These are phyloP conservation scores for Euphonia xanthogaster DNA, from an alignment of 2,797 vertebrate genomes.

Conservation along the genomic window DNA sequence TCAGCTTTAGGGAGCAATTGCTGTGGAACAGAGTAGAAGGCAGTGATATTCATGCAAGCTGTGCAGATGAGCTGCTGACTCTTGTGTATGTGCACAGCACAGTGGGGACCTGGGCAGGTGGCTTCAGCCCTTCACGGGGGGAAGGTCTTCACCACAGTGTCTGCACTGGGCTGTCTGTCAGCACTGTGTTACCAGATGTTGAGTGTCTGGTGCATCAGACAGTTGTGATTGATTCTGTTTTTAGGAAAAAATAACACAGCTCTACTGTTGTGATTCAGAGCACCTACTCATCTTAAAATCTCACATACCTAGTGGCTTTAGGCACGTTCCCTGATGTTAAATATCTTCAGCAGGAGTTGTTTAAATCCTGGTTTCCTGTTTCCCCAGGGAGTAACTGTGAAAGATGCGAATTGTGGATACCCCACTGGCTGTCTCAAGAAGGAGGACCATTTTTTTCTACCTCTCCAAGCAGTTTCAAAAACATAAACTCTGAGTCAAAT, in stretches of 20 bases:
- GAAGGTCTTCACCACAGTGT: background rate
- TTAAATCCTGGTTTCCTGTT: background rate
- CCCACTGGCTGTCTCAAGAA: background rate
- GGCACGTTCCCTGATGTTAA: background rate
- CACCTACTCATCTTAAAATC: background rate
- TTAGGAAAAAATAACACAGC: background rate
- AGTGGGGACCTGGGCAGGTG: background rate
- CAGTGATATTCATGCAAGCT: background rate
- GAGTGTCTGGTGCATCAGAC: background rate
- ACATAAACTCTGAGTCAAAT: background rate
- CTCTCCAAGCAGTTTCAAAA: background rate
- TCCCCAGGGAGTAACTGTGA: background rate
- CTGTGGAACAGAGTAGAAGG: background rate
- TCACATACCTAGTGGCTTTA: background rate
- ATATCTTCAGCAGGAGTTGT: background rate
- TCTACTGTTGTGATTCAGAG: background rate
- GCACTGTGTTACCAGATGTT: background rate
- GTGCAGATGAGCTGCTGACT: background rate
- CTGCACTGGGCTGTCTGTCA: background rate
- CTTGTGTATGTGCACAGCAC: accelerated
- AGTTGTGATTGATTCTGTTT: background rate
- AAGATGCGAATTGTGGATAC: accelerated
- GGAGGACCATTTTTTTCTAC: background rate
- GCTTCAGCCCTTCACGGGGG: background rate
- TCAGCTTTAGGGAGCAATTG: background rate